Conservation (phyloP, 1,140 invertebrate genomes). For the Drosophila kohkoa region DNA sequence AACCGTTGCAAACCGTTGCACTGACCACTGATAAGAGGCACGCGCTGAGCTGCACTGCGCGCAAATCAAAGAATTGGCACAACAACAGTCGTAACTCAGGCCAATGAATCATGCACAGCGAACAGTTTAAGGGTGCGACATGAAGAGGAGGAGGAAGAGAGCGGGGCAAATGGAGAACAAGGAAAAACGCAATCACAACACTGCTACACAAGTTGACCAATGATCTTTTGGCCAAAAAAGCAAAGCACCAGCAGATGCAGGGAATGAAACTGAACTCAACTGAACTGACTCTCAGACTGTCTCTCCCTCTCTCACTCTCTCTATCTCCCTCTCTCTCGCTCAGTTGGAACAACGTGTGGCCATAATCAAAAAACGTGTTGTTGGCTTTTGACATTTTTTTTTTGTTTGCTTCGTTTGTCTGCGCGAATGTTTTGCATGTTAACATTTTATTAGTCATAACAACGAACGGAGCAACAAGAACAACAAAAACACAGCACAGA, state of each 20-base stretch:
- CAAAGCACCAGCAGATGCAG: conserved; percentile 26
- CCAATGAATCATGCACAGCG: conserved; percentile 69
- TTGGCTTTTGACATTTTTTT: conserved; percentile 78
- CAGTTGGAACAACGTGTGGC: conserved; percentile 63
- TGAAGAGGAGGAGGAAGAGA: background rate
- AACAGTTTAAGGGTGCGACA: conserved; percentile 34
- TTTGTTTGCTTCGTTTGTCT: conserved; percentile 39
- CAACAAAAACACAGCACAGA: conserved; percentile 38
- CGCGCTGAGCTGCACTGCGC: conserved; percentile 36
- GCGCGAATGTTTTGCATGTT: conserved; percentile 80
- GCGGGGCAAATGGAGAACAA: background rate
- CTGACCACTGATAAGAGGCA: conserved; percentile 70
- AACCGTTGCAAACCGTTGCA: conserved; percentile 64
- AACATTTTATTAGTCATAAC: conserved; percentile 84
- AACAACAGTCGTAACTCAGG: conserved; percentile 67
- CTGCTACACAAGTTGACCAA: conserved; percentile 68
- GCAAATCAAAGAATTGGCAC: conserved; percentile 76
- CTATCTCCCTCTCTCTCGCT: too few species aligned
- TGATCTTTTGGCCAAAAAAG: conserved; percentile 64
- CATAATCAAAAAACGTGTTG: conserved; percentile 70
- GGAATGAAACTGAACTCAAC: conserved; percentile 7
- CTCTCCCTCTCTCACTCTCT: background rate
- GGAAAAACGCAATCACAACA: conserved; percentile 65
- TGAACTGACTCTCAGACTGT: background rate
- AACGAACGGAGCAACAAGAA: conserved; percentile 56